Base-by-base conservation (phyloP, 2,797 vertebrate species). In the Anguilla megastoma region DNA sequence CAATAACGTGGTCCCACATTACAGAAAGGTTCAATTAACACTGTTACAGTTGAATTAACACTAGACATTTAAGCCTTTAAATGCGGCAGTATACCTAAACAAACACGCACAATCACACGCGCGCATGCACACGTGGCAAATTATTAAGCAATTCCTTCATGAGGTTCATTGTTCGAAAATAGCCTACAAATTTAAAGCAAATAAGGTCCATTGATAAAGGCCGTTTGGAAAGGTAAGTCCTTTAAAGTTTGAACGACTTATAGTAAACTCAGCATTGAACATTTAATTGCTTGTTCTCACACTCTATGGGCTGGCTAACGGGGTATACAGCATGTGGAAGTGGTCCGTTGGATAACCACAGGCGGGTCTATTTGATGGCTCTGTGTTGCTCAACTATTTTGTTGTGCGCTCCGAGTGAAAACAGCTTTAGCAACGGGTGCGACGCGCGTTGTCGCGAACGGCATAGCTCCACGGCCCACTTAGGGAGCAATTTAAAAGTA, bases 401-500 rank as follows among this genome's bases (percentile, higher is more conserved):
- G 10, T 52, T 84, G 50, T 84, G 52, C 30, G n/a, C n/a, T 30
- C 27, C 36, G 16, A 84, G n/a, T 12, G 9, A 56, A 27, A 33
- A 30, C 24, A 84, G 50, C 8, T 54, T 16, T 56, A 56, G 27
- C 50, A 56, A 9, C 83, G 30, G 52, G 52, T n/a, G 48, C 33
- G 21, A 24, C 54, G n/a, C 24, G 24, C 8, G 18, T 41, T n/a
- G 79, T 52, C 18, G 79, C 10, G 79, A 52, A 50, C 48, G n/a
- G 21, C 41, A 50, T 84, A 9, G 52, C 83, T 30, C 48, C n/a
- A 30, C 50, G 45, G 27, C 48, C 83, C 52, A 56, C 52, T 84
- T 84, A 84, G 83, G 52, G 83, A 84, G 30, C 50, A 84, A 84
- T 84, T 56, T 84, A 56, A 84, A 84, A 56, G 83, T 84, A 54